Base-by-base conservation (phyloP, 2,888 invertebrate species). In the Drosophila paucipuncta region DNA sequence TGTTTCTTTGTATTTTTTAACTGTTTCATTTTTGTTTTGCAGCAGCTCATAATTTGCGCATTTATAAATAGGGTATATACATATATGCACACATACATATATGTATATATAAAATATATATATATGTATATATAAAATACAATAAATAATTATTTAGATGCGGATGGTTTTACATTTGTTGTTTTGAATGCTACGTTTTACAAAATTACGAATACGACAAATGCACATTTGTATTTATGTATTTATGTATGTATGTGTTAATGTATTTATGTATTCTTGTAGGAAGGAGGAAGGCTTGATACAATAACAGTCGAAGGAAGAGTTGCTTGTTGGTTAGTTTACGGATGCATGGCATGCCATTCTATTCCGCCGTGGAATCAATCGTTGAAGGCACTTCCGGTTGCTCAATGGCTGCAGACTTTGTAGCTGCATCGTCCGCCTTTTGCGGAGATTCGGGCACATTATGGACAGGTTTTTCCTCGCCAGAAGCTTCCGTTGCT, bases 141-240 rank as follows among this genome's bases (percentile, higher is more conserved):
- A 90, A 84, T 90, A 90, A 84, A 90, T 90, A 79, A 73, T 55
- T 78, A 69, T 49, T 50, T 37, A 11, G 64, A 72, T 67, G 49
- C 22, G 55, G 47, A 41, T 59, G 52, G n/a, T 18, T 68, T 63
- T 22, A 52, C 25, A 30, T 39, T 37, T 39, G 41, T 28, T 43
- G 16, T 33, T 30, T 39, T 75, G 11, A 54, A 41, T 54, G 54
- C 28, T 28, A 77, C 59, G 11, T 53, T 54, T 54, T 65, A 63
- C 67, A 71, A 85, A 85, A 53, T 60, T 63, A 76, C 52, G 41
- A 63, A 60, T 60, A 85, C 68, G 59, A 74, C 66, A 66, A 84
- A 84, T 88, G 83, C 73, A 81, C 70, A 59, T 61, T 59, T 64
- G 30, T 47, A 39, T 57, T 7, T 33, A 31, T 31, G 33, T 4